Evolutionary conservation across 1,140 invertebrate species (phyloP), one percentile per base, ranked within the genome.

Genomic region (Campoletis sonorensis): DNA sequence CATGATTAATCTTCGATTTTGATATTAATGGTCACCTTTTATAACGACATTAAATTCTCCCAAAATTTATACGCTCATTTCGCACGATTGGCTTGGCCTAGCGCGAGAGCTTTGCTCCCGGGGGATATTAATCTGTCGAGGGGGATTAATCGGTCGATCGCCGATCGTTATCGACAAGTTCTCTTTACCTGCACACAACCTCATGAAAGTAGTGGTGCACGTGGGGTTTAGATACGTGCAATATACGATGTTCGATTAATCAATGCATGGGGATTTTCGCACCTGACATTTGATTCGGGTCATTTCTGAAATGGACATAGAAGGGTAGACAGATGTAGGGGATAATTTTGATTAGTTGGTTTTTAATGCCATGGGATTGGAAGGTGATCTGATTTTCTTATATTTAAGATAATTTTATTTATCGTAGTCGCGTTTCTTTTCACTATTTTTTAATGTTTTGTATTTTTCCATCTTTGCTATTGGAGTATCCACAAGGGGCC

Each of bases 61-160:
- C 67, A 4, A 64, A 75, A 77, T 64, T 68, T 81, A 81, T 81
- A 77, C 27, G 27, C 37, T 81, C 16, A 77, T 81, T 77, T 68
- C 61, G 23, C 30, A 77, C 67, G 75, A 30, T 68, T 30, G 27
- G 45, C 27, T 71, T 27, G n/a, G 61, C 5, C 40, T 45, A 23
- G 58, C 67, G 67, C 45, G 58, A n/a, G 73, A 75, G 75, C 51
- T 81, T 64, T 33, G 18, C 26, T 68, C 58, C 15, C 73, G 21
- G 15, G 26, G 15, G 73, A 61, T 81, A 81, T 81, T 45, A 81
- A 81, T 81, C 72, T 70, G 58, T 81, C 80, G 23, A 70, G 72
- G 54, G 21, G 61, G 23, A 81, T 81, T 81, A 81, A 81, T 81
- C 80, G 73, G 37, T 54, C 75, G 64, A 81, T 81, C 58, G 33